Percentiles rank a stretch among this genome's conserved stretches.
These are phyloP conservation scores for Sylvietta virens DNA, from an alignment of 2,113 vertebrate species.

Conservation along the genomic window DNA sequence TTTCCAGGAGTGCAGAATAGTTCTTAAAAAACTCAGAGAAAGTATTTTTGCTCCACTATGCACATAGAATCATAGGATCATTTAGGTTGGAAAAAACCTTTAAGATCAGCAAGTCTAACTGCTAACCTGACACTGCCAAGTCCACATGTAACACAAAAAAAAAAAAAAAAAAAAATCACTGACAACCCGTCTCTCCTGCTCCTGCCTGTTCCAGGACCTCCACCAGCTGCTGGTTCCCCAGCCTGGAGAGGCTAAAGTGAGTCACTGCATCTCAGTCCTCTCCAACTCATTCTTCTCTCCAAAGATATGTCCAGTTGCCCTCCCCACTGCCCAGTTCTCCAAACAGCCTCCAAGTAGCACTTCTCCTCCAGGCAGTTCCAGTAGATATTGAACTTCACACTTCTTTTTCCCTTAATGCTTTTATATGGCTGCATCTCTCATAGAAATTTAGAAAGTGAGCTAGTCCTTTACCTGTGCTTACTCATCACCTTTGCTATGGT, in stretches of 20 bases:
- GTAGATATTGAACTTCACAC: background rate
- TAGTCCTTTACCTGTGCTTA: background rate
- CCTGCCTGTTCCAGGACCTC: background rate
- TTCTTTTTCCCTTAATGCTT: background rate
- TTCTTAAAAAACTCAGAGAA: background rate
- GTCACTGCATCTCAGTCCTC: background rate
- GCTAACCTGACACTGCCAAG: background rate
- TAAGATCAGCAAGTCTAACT: background rate
- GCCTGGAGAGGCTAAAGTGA: background rate
- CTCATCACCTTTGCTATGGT: background rate
- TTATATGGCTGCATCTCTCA: background rate
- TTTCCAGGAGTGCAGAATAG: background rate
- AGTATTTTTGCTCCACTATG: background rate
- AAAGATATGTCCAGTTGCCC: background rate
- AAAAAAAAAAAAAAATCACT: background rate
- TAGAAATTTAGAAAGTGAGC: background rate
- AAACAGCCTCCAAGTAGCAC: background rate
- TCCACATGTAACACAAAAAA: background rate
- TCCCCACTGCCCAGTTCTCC: background rate
- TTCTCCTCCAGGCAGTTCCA: background rate
- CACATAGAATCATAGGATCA: background rate
- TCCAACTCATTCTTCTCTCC: background rate
- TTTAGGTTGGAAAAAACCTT: background rate
- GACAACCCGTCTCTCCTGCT: background rate
- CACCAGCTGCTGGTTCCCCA: background rate